Evolutionary conservation across 2,888 invertebrate genomes (phyloP), one percentile per base, ranked within the genome.

Genomic region (Nomada lathburiana): DNA sequence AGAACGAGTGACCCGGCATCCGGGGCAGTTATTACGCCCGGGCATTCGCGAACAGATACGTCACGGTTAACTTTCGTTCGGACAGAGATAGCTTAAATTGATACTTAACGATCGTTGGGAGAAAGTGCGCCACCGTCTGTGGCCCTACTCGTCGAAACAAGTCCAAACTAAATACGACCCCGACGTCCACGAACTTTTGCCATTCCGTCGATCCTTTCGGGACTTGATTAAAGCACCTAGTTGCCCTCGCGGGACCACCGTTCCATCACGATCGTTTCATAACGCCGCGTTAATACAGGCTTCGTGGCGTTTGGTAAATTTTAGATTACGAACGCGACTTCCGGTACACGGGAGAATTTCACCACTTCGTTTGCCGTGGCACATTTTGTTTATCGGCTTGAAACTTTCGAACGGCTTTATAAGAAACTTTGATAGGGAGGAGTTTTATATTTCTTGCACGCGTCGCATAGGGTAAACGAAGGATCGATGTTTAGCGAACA

Each of bases 211-310:
- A 88, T 89, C 85, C 89, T 77, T 71, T 71, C 84, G 83, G 83
- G 90, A 92, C 92, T 92, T 92, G 91, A 92, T 92, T 91, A 92
- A 90, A 90, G 88, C 88, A 47, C 57, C 69, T 76, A 76, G 86
- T 71, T 80, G 81, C 78, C 84, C 68, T 80, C 60, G 60, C 65
- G 42, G 62, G 76, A 71, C 67, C 67, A 69, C 71, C 64, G 50
- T 69, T 57, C 10, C 59, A 63, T 63, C 29, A 55, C 72, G 80
- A 84, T 86, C 78, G 68, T 29, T 73, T 67, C 67, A 62, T 23
- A 60, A 69, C 68, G 23, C 20, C 36, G 16, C 52, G 13, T 67
- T 80, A 55, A 72, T 72, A 55, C 62, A 36, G 36, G 63, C 60
- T 29, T 20, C 1, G 55, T 67, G 74, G 82, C 79, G 82, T 81